Base-by-base conservation (phyloP, 2,797 vertebrate genomes). In the Megalops cyprinoides region DNA sequence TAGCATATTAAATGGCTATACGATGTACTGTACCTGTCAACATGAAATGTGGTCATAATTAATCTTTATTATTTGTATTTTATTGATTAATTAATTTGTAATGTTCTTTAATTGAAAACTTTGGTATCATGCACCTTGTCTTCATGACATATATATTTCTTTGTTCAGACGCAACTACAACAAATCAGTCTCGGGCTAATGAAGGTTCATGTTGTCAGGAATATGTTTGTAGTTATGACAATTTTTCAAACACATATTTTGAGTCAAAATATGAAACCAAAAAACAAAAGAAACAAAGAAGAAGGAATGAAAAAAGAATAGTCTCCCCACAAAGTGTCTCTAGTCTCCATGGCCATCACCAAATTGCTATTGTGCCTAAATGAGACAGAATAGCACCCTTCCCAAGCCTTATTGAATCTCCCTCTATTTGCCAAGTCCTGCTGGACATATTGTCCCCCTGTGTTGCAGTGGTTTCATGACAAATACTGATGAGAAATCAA, bases 391-490 rank as follows among this genome's bases (percentile, higher is more conserved):
- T 55, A 20, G 51, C 79, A 39, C 76, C 37, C 78, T 39, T 93
- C 92, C 90, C 91, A 86, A 89, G 91, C 92, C 94, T 92, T 93
- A 93, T 94, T 92, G 92, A 94, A 94, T 94, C 94, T 92, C 92
- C 94, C 91, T 93, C 94, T 92, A 93, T 94, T 94, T 95, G 92
- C 87, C 93, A 93, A n/a, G n/a, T 92, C 88, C 94, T 88, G 91
- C 91, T 89, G 90, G 92, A 89, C 91, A 94, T 95, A 94, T 92
- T 95, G 95, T 95, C 94, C 94, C 91, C 94, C 93, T 95, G 94
- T 94, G 94, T 93, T 93, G 93, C 93, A 92, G 92, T 93, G 95
- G n/a, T n/a, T n/a, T n/a, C 95, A 96, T 94, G 94, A 95, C 94
- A 94, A 94, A 92, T 94, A 93, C 93, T 95, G 93, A 95, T 95